Evolutionary conservation across 23 tunicate genomes (phyloP).

Genomic region (Styela clava): DNA sequence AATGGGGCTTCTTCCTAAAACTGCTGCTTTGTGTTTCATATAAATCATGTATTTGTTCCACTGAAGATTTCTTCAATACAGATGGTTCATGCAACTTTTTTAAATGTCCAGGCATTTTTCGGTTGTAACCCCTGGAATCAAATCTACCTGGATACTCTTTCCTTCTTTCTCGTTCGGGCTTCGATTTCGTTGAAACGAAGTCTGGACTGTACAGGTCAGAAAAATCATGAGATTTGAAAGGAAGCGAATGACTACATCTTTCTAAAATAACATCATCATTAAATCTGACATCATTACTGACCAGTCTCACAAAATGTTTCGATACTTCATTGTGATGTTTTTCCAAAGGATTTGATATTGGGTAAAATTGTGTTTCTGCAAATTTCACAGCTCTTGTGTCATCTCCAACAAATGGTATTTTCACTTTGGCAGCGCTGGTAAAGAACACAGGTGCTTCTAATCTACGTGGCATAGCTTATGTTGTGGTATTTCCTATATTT

Average conservation of each 20-base stretch:
- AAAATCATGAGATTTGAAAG: constrained; percentile 43
- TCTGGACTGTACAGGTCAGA: constrained; percentile 40
- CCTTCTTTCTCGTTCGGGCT: background rate
- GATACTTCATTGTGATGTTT: constrained; percentile 50
- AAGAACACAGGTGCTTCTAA: constrained; percentile 81
- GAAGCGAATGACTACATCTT: constrained; percentile 61
- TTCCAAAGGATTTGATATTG: constrained; percentile 53
- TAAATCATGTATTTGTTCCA: background rate
- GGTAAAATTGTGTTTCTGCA: constrained; percentile 23
- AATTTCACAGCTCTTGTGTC: constrained; percentile 62
- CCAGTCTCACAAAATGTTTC: constrained; percentile 35
- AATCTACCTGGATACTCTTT: constrained; percentile 48
- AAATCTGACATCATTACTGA: constrained; percentile 51
- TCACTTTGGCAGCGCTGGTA: constrained; percentile 80
- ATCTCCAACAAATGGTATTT: constrained; percentile 91
- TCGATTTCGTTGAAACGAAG: constrained; percentile 5
- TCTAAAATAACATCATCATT: constrained; percentile 61
- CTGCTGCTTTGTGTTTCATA: background rate
- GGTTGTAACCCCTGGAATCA: constrained; percentile 50
- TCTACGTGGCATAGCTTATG: constrained; percentile 20
- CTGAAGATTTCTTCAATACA: background rate
- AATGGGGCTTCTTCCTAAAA: background rate
- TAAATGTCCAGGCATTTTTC: constrained; percentile 55
- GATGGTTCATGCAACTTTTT: constrained; percentile 44
- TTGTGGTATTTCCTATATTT: background rate